Conservation (phyloP, 2,113 vertebrate genomes). For the Kryptolebias marmoratus region DNA sequence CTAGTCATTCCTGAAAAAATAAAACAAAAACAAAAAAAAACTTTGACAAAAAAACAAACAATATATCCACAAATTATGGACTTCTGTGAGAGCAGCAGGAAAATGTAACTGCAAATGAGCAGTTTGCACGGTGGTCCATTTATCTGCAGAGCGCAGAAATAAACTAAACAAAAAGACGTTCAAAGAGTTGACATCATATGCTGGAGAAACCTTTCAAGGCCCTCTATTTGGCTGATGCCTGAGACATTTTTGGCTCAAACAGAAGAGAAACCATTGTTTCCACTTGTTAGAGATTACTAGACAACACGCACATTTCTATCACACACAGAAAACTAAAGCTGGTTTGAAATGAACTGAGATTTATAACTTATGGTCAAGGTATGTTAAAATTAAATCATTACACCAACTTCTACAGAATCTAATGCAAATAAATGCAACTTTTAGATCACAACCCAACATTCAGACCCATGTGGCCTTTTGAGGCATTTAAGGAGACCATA, state of each 20-base stretch:
- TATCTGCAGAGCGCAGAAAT: not conserved
- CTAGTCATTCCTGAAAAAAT: conserved; percentile 35
- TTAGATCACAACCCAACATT: not conserved
- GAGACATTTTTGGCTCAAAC: conserved; percentile 47
- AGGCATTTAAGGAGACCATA: not conserved
- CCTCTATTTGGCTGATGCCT: conserved; percentile 36
- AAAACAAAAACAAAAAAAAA: conserved; percentile 30
- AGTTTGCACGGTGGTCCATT: conserved; percentile 16
- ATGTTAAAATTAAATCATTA: too few relatives aligned
- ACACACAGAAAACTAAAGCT: not conserved
- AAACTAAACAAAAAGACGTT: conserved; percentile 33
- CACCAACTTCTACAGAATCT: too few relatives aligned
- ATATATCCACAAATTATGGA: conserved; percentile 35
- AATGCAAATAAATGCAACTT: too few relatives aligned
- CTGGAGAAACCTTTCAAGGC: conserved; percentile 37
- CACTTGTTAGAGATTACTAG: conserved; percentile 42
- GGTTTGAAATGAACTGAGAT: not conserved
- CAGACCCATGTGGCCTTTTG: not conserved
- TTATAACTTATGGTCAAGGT: too few relatives aligned
- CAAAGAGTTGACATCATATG: conserved; percentile 57
- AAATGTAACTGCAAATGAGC: conserved; percentile 7
- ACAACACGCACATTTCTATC: conserved; percentile 20
- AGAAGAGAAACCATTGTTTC: conserved; percentile 41
- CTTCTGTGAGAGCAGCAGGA: conserved; percentile 2
- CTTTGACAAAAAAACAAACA: conserved; percentile 32